Conservation (phyloP, 1,140 invertebrate species). For the Temnothorax curvispinosus region DNA sequence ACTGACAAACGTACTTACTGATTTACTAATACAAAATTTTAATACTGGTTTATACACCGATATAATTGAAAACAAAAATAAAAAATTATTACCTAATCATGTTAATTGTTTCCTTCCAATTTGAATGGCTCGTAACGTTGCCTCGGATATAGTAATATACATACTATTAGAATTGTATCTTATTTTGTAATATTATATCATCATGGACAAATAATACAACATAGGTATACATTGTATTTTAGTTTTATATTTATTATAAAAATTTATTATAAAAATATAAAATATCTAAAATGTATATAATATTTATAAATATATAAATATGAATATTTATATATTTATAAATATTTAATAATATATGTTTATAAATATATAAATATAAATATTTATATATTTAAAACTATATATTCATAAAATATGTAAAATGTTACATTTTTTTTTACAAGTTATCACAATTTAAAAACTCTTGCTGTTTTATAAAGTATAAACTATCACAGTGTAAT, state of each 20-base stretch:
- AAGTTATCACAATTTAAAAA: background rate
- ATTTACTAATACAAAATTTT: constrained; percentile 83
- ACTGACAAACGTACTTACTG: constrained; percentile 82
- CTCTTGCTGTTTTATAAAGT: background rate
- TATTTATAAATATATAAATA: too few relatives aligned
- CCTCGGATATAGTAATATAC: background rate
- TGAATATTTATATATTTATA: too few relatives aligned
- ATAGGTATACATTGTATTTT: constrained; percentile 13
- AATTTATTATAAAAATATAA: background rate
- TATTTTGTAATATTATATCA: background rate
- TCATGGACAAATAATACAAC: background rate
- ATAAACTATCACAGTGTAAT: constrained; percentile 13
- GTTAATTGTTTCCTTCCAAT: constrained; percentile 28
- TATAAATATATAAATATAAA: too few relatives aligned
- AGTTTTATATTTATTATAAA: constrained; percentile 5
- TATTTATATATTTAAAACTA: too few relatives aligned
- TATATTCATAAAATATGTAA: background rate
- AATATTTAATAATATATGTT: too few relatives aligned
- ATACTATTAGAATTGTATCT: background rate
- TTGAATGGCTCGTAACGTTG: background rate
- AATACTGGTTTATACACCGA: constrained; percentile 86
- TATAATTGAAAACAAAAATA: constrained; percentile 85
- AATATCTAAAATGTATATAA: too few relatives aligned
- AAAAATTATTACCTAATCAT: constrained; percentile 80
- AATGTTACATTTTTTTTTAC: constrained; percentile 9